Conservation (phyloP, 2,797 vertebrate species). For the Epinephelus awoara region DNA sequence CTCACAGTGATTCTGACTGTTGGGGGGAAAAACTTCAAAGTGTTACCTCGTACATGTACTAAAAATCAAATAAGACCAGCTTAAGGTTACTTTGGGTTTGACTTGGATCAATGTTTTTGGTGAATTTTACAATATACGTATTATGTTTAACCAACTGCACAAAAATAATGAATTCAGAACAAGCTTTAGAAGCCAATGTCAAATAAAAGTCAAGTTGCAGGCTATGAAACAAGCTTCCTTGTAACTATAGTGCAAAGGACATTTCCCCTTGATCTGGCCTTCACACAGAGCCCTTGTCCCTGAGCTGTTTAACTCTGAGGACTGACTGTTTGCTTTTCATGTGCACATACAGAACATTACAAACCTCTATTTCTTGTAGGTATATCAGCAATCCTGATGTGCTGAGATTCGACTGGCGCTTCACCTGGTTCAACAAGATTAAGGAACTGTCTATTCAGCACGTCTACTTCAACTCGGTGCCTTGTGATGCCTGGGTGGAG, state of each 20-base stretch:
- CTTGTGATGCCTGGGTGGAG: slow-evolving; percentile 89
- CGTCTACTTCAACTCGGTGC: slow-evolving; percentile 89
- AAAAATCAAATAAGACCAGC: no score
- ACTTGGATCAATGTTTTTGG: no score
- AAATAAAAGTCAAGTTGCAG: neutral
- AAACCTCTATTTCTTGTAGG: slow-evolving; percentile 66
- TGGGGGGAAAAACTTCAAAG: no score
- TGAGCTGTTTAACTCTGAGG: neutral
- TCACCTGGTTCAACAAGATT: slow-evolving; percentile 89
- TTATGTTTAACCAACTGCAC: no score
- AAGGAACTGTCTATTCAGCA: slow-evolving; percentile 82
- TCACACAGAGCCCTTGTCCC: neutral
- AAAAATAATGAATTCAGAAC: neutral
- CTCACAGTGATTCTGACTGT: no score
- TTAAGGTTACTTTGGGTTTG: no score
- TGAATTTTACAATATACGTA: no score
- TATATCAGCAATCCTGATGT: slow-evolving; percentile 92
- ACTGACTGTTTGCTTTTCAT: neutral
- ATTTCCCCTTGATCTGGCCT: neutral
- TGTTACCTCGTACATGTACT: no score
- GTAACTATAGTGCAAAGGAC: neutral
- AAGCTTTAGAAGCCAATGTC: neutral
- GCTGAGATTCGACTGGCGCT: slow-evolving; percentile 90
- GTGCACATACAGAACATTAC: neutral
- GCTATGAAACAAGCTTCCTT: neutral